phyloP scores from a whole-genome alignment of 2,797 vertebrate species.

The Crocidura indochinensis region DNA sequence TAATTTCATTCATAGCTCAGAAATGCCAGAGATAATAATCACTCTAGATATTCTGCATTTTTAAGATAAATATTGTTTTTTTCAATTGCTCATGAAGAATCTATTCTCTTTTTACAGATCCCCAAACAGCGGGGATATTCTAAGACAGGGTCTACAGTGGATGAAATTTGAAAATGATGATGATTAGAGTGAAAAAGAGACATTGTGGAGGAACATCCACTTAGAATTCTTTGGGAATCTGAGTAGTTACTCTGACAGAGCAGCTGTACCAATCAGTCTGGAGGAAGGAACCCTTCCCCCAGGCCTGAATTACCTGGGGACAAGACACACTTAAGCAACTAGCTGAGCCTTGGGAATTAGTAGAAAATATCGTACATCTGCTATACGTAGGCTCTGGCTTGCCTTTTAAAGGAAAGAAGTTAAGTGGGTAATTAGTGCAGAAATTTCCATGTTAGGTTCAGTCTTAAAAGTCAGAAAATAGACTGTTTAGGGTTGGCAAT shows the following conservation, averaged over 20 bases:
- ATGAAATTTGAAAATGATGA: conserved; percentile 73
- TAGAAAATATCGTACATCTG: conserved; percentile 71
- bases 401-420: conserved; percentile 65
- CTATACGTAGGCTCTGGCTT: conserved; percentile 59
- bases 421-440: conserved; percentile 61
- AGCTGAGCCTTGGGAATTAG: conserved; percentile 63
- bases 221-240: conserved; percentile 79
- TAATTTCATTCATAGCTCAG: conserved; percentile 69
- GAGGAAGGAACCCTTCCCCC: conserved; percentile 80
- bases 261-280: conserved; percentile 84
- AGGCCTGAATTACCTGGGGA: conserved; percentile 82
- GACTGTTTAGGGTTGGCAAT: conserved; percentile 31
- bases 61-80: conserved; percentile 64
- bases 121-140: conserved; percentile 11
- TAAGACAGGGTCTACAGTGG: conserved; percentile 50
- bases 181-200: conserved; percentile 78
- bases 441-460: background rate
- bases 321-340: conserved; percentile 67
- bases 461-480: conserved; percentile 69
- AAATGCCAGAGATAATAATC: conserved; percentile 61
- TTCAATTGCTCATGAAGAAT: conserved; percentile 60
- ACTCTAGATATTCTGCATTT: conserved; percentile 43
- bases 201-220: conserved; percentile 67
- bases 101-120: conserved; percentile 23
- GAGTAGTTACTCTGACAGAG: conserved; percentile 83